Percentiles rank a stretch among this genome's conserved stretches.
Conservation (phyloP, 2,113 vertebrate species). For the Eulemur macaco region DNA sequence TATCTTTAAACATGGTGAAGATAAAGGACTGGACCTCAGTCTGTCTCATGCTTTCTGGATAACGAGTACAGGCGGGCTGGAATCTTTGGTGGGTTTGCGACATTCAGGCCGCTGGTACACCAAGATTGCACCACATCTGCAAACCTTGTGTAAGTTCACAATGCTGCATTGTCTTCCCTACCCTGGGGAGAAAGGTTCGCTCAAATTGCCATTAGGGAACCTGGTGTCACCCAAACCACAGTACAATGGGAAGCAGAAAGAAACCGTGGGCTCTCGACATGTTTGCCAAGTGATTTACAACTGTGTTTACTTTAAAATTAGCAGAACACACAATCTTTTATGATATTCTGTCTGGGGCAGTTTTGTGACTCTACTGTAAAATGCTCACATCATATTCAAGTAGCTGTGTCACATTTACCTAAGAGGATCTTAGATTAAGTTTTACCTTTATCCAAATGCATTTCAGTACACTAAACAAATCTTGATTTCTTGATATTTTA, state of each 20-base stretch:
- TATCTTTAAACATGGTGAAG: background rate
- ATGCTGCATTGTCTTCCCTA: constrained; percentile 39
- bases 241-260: constrained; percentile 1
- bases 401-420: background rate
- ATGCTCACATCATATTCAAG: background rate
- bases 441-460: constrained; percentile 14
- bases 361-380: background rate
- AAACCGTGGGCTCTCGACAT: background rate
- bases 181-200: constrained; percentile 26
- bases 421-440: background rate
- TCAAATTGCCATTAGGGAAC: background rate
- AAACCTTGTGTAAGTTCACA: constrained; percentile 46
- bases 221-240: background rate
- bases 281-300: constrained; percentile 49
- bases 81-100: background rate
- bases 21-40: background rate
- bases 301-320: constrained; percentile 65
- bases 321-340: constrained; percentile 33
- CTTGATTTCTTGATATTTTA: constrained; percentile 28
- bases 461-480: constrained; percentile 9
- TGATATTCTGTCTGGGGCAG: constrained; percentile 1
- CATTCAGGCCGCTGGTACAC: background rate
- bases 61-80: background rate
- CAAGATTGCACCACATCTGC: constrained; percentile 32
- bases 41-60: background rate